Percentiles rank a stretch among this genome's conserved stretches.
Evolutionary conservation across 2,113 vertebrate genomes (phyloP).

Genomic region (Danionella cerebrum): DNA sequence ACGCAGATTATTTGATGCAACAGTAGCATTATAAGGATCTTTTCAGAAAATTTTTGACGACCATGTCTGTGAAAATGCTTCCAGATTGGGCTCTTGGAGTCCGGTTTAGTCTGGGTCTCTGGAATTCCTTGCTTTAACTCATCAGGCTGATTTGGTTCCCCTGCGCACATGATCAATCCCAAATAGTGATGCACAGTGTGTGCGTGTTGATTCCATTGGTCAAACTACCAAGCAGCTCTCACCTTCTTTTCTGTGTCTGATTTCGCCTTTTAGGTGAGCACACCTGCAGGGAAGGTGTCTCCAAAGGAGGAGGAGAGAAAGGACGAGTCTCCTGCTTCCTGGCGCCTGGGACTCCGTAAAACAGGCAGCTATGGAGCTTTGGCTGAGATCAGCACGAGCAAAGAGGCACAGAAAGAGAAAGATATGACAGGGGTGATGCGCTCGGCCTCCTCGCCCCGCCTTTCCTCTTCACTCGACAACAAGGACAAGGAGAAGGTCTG

Average conservation of each 20-base stretch:
- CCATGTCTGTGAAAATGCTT: no score
- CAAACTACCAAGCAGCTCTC: no score
- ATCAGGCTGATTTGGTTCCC: no score
- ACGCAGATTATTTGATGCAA: no score
- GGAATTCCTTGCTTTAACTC: no score
- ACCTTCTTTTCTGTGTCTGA: not conserved
- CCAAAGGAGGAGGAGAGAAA: slow-evolving; percentile 90
- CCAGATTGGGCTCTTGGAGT: no score
- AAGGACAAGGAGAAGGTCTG: slow-evolving; percentile 93
- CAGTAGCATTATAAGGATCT: no score
- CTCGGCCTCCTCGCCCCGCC: slow-evolving; percentile 94
- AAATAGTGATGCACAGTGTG: no score
- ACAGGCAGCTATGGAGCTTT: slow-evolving; percentile 95
- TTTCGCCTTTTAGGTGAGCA: slow-evolving; percentile 66
- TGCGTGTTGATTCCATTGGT: no score
- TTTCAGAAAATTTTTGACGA: no score
- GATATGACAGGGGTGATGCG: slow-evolving; percentile 90
- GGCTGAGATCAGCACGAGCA: slow-evolving; percentile 90
- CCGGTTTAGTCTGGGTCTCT: no score
- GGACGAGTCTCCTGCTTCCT: slow-evolving; percentile 93
- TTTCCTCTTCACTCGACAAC: slow-evolving; percentile 92
- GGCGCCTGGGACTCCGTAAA: slow-evolving; percentile 90
- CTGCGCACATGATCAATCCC: no score
- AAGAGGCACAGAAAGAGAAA: slow-evolving; percentile 92
- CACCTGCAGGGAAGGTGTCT: slow-evolving; percentile 74